Conservation (phyloP, 2,113 vertebrate genomes). For the Poeciliopsis retropinna region DNA sequence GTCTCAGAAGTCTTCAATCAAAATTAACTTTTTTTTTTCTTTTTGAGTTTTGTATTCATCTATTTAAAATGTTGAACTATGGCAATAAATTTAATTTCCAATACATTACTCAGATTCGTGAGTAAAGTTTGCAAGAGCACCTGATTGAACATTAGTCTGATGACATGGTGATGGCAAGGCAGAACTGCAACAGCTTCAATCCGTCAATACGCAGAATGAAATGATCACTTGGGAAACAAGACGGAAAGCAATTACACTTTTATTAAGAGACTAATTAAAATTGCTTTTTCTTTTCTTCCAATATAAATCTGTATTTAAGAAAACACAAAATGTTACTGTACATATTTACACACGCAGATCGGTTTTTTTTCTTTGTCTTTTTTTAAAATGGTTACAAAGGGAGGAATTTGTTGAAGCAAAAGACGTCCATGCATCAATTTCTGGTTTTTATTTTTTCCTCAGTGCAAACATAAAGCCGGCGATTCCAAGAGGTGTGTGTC, state of each 20-base stretch:
- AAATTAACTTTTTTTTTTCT: too few species aligned
- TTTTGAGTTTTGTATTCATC: too few species aligned
- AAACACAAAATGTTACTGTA: conserved; percentile 32
- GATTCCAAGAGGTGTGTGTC: background rate
- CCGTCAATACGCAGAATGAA: background rate
- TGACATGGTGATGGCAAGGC: background rate
- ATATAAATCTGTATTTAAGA: conserved; percentile 63
- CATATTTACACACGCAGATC: conserved; percentile 67
- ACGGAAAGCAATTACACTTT: conserved; percentile 29
- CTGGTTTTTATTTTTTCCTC: conserved; percentile 57
- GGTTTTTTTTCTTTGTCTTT: background rate
- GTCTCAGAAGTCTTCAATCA: background rate
- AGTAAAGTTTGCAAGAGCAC: too few species aligned
- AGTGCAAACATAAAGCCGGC: conserved; percentile 53
- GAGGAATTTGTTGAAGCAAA: conserved; percentile 27
- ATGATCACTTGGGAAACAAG: conserved; percentile 10
- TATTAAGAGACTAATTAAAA: conserved; percentile 50
- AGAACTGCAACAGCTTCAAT: background rate
- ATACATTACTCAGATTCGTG: too few species aligned
- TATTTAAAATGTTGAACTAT: too few species aligned
- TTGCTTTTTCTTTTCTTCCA: conserved; percentile 25
- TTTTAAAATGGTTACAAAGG: conserved; percentile 60
- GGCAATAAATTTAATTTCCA: too few species aligned
- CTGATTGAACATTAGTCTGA: too few species aligned
- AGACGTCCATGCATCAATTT: conserved; percentile 15